Conservation (phyloP, 2,797 vertebrate genomes). For the Lateolabrax maculatus region DNA sequence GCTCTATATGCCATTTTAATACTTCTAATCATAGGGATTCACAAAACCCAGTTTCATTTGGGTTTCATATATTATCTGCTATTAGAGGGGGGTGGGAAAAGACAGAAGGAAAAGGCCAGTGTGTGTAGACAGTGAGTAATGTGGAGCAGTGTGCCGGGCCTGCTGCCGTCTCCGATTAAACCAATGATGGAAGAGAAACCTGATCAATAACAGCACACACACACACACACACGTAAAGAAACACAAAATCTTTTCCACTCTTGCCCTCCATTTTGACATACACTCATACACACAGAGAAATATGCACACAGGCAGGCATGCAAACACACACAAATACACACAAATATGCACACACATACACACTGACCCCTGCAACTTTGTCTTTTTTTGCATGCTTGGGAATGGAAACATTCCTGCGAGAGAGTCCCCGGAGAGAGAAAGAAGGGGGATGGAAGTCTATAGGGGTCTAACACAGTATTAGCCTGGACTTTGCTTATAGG, state of each 20-base stretch:
- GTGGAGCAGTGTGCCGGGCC: constrained; percentile 44
- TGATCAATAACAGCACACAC: constrained; percentile 67
- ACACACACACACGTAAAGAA: constrained; percentile 12
- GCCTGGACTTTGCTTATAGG: constrained; percentile 19
- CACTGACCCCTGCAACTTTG: constrained; percentile 63
- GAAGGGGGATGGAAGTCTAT: constrained; percentile 26
- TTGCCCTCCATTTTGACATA: constrained; percentile 4
- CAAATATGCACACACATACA: constrained; percentile 33
- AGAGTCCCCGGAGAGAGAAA: constrained; percentile 68
- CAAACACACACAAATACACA: background rate
- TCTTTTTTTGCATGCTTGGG: constrained; percentile 77
- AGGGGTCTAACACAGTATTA: constrained; percentile 20
- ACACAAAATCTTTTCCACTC: background rate
- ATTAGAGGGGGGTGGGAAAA: background rate
- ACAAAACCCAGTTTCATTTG: constrained; percentile 34
- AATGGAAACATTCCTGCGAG: constrained; percentile 82
- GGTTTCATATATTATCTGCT: constrained; percentile 46
- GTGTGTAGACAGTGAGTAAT: constrained; percentile 64
- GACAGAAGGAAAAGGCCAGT: background rate
- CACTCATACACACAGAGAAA: constrained; percentile 1
- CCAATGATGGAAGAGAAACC: constrained; percentile 69
- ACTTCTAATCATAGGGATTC: constrained; percentile 16
- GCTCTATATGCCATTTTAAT: constrained; percentile 11
- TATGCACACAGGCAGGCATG: constrained; percentile 16
- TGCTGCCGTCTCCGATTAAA: constrained; percentile 67